These are phyloP conservation scores for Hydrochoerus hydrochaeris DNA, from an alignment of 2,113 vertebrate species.

Conservation along the genomic window DNA sequence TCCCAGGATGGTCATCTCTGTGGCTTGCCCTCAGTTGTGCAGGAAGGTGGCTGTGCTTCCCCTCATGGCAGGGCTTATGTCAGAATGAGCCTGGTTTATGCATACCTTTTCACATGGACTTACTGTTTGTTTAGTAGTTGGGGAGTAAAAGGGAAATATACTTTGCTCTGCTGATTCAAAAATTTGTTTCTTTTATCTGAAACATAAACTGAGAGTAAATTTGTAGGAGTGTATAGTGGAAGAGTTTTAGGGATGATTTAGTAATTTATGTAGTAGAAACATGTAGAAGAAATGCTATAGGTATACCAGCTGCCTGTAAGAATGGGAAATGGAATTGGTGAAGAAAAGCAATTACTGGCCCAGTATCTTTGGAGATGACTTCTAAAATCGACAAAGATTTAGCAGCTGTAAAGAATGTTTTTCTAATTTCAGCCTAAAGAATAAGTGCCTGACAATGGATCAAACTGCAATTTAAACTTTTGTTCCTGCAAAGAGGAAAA, in stretches of 20 bases:
- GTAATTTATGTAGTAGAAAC: constrained; percentile 29
- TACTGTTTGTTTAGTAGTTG: not conserved
- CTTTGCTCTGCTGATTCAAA: not conserved
- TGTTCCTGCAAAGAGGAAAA: constrained; percentile 56
- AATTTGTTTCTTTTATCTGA: constrained; percentile 6
- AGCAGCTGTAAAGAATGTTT: constrained; percentile 80
- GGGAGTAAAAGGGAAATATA: no score
- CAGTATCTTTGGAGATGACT: not conserved
- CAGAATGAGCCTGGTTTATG: not conserved
- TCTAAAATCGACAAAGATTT: constrained; percentile 68
- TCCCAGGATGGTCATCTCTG: not conserved
- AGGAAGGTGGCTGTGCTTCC: not conserved
- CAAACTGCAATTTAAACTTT: constrained; percentile 54
- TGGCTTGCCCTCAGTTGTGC: not conserved
- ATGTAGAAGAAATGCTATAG: not conserved
- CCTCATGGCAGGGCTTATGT: not conserved
- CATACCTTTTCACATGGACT: not conserved
- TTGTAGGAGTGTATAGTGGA: not conserved
- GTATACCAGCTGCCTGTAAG: not conserved
- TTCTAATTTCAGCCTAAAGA: constrained; percentile 79
- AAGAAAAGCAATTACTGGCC: constrained; percentile 4
- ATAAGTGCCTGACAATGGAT: constrained; percentile 63
- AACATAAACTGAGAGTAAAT: not conserved
- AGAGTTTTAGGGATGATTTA: not conserved
- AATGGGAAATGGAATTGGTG: not conserved